These are phyloP conservation scores for Pelecanus crispus DNA, from an alignment of 2,113 vertebrate genomes.

Conservation along the genomic window DNA sequence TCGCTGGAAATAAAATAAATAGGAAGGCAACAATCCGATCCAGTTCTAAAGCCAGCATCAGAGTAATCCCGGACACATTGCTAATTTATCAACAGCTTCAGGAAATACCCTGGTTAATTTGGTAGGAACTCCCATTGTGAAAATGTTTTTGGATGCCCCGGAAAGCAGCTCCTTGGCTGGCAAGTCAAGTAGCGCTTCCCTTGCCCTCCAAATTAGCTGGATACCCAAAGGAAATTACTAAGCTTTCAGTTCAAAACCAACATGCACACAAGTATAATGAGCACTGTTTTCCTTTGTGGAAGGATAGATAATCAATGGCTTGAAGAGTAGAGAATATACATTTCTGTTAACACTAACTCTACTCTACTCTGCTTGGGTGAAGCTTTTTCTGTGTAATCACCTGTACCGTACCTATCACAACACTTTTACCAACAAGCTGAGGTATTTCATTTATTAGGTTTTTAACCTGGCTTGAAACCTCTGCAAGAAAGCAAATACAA, in stretches of 20 bases:
- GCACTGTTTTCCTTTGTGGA: background rate
- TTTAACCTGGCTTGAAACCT: background rate
- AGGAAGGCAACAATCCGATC: background rate
- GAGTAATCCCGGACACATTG: background rate
- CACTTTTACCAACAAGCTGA: background rate
- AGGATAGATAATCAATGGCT: background rate
- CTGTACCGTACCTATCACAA: background rate
- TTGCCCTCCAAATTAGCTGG: background rate
- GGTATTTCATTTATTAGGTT: background rate
- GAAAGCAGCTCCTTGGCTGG: conserved; percentile 5
- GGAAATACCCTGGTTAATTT: conserved; percentile 13
- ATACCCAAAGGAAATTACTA: conserved; percentile 22
- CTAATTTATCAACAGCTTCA: background rate
- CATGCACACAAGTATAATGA: background rate
- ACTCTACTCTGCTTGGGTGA: background rate
- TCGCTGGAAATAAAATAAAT: conserved; percentile 10
- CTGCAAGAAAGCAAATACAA: background rate
- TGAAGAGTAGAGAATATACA: background rate
- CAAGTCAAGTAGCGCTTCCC: background rate
- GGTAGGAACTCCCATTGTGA: background rate
- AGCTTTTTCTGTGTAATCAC: background rate
- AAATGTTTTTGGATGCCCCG: background rate
- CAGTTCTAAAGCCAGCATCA: background rate
- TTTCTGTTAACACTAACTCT: background rate
- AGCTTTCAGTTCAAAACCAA: conserved; percentile 4